Evolutionary conservation across 2,113 vertebrate species (phyloP).

Genomic region (Actenoides hombroni): DNA sequence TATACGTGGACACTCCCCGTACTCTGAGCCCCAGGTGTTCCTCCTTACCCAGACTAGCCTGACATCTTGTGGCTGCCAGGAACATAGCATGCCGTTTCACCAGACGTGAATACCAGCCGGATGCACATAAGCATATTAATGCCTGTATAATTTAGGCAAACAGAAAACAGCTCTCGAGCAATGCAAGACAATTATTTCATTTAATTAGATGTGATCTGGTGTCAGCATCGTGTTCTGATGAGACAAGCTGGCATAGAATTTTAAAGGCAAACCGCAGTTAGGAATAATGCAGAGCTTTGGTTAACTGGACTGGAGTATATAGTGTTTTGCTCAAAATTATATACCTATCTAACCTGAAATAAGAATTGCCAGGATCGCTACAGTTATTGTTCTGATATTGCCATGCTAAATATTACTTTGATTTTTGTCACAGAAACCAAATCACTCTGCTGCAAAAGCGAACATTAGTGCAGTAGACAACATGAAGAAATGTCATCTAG

Average conservation of each 20-base stretch:
- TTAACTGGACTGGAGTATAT: neutral
- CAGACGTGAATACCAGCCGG: neutral
- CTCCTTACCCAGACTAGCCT: constrained; percentile 54
- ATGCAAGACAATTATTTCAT: constrained; percentile 55
- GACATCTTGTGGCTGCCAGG: constrained; percentile 71
- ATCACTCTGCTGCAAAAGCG: neutral
- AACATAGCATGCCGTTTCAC: neutral
- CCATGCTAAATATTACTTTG: constrained; percentile 7
- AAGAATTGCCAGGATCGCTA: neutral
- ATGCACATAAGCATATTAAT: neutral
- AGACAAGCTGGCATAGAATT: constrained; percentile 21
- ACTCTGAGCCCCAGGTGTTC: accelerated
- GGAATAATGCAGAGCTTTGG: constrained; percentile 7
- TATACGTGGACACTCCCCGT: accelerated
- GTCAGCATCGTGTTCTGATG: constrained; percentile 9
- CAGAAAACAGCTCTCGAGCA: constrained; percentile 17
- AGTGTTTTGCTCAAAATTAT: neutral
- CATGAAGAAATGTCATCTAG: neutral
- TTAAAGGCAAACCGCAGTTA: neutral
- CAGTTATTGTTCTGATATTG: neutral
- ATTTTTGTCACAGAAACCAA: constrained; percentile 13
- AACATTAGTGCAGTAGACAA: neutral
- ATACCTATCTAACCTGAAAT: neutral
- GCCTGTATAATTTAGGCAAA: constrained; percentile 7
- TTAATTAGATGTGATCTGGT: constrained; percentile 28